A percentile compares a stretch with the other conserved stretches of the same genome.
phyloP scores from a whole-genome alignment of 2,888 invertebrate genomes.

The Pseudococcus viburni region DNA sequence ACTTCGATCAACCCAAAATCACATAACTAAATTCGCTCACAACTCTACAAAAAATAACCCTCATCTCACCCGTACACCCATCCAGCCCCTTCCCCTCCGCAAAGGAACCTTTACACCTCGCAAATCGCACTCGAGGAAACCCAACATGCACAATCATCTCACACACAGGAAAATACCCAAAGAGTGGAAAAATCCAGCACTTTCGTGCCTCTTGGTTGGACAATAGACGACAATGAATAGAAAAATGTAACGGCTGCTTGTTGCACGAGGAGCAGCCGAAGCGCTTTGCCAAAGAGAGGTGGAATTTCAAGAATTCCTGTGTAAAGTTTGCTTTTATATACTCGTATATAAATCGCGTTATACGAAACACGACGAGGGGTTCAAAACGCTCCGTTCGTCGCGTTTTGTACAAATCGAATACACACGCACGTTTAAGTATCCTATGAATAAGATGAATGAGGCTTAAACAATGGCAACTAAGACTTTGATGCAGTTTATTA shows the following conservation, averaged over 20 bases:
- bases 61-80: too few relatives aligned
- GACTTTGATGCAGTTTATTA: slow-evolving; percentile 47
- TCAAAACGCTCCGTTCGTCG: background rate
- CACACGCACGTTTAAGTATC: slow-evolving; percentile 37
- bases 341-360: background rate
- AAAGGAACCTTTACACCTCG: too few relatives aligned
- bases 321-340: slow-evolving; percentile 10
- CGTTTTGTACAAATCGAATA: slow-evolving; percentile 38
- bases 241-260: background rate
- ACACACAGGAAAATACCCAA: too few relatives aligned
- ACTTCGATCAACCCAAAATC: too few relatives aligned
- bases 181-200: background rate
- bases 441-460: slow-evolving; percentile 35
- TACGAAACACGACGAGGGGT: background rate
- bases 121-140: too few relatives aligned
- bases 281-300: background rate
- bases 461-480: slow-evolving; percentile 29
- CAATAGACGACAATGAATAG: slow-evolving; percentile 27
- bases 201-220: background rate
- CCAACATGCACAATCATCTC: too few relatives aligned
- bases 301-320: slow-evolving; percentile 31
- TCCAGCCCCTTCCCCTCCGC: too few relatives aligned
- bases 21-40: too few relatives aligned
- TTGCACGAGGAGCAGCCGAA: background rate
- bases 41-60: too few relatives aligned